Percentiles rank a stretch among this genome's conserved stretches.
These are phyloP conservation scores for Porites lobata DNA, from an alignment of 92 coral and sea anemone species.

Conservation along the genomic window DNA sequence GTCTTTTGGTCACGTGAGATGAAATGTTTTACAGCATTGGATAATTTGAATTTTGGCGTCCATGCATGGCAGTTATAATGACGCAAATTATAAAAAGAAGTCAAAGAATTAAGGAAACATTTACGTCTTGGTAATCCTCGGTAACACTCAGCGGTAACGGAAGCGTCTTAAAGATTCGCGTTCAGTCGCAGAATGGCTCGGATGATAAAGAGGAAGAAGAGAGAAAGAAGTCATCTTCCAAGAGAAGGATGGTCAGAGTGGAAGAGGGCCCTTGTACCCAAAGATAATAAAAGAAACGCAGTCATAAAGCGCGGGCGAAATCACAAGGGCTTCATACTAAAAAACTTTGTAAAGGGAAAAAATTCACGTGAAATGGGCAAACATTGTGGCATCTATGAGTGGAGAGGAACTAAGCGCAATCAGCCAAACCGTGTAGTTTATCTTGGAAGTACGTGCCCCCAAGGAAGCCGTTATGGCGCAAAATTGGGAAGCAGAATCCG, in stretches of 20 bases:
- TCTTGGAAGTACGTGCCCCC: conserved; percentile 76
- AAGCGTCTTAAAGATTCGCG: too few relatives aligned
- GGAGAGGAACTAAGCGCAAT: conserved; percentile 41
- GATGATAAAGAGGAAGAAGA: background rate
- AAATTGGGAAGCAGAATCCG: conserved; percentile 28
- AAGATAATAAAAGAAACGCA: background rate
- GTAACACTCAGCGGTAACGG: background rate
- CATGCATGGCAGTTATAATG: too few relatives aligned
- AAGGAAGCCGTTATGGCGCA: background rate
- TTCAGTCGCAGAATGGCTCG: background rate
- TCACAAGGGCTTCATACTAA: conserved; percentile 38
- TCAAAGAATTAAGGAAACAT: too few relatives aligned
- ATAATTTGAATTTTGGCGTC: too few relatives aligned
- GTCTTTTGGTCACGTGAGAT: too few relatives aligned
- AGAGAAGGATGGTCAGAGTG: conserved; percentile 53
- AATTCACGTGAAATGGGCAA: conserved; percentile 3
- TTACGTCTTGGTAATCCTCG: too few relatives aligned
- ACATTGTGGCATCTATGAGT: conserved; percentile 77
- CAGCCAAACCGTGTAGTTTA: conserved; percentile 61
- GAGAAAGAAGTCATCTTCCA: conserved; percentile 29
- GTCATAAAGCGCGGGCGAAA: background rate
- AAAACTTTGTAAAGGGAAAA: background rate
- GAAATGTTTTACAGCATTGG: too few relatives aligned
- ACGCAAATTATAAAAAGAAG: too few relatives aligned
- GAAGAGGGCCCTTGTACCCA: conserved; percentile 56